A percentile compares a stretch with the other conserved stretches of the same genome.
Evolutionary conservation across 2,113 vertebrate species (phyloP).

Genomic region (Thomomys bottae): DNA sequence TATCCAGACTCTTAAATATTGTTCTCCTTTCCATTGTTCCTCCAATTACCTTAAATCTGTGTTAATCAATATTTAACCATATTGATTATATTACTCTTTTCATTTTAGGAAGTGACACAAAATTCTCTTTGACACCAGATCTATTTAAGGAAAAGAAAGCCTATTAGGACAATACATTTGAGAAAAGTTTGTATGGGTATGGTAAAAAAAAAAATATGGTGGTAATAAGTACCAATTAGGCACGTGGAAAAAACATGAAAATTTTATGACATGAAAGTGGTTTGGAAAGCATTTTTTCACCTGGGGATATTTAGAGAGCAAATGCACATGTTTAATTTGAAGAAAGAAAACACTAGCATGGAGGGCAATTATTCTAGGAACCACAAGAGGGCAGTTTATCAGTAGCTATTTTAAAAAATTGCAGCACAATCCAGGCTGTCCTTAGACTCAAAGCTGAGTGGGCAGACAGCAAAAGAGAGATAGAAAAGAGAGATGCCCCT

Average conservation of each 20-base stretch:
- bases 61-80: neutral
- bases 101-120: neutral
- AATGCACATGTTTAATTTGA: neutral
- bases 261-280: neutral
- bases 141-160: slow-evolving; percentile 34
- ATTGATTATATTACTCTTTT: neutral
- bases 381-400: slow-evolving; percentile 66
- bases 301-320: neutral
- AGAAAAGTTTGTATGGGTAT: neutral
- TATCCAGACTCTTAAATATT: neutral
- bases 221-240: too few relatives aligned
- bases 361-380: slow-evolving; percentile 41
- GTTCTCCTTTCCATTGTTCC: slow-evolving; percentile 13
- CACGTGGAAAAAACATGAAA: neutral
- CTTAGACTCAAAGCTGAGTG: neutral
- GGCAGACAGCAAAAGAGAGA: neutral
- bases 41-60: neutral
- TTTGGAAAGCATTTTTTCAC: neutral
- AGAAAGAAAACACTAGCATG: neutral
- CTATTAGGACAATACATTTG: slow-evolving; percentile 18
- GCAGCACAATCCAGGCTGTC: rapidly evolving
- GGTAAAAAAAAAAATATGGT: slow-evolving; percentile 27
- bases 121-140: slow-evolving; percentile 27
- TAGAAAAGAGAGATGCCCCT: neutral
- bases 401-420: slow-evolving; percentile 11